A percentile compares a stretch with the other conserved stretches of the same genome.
Evolutionary conservation across 2,888 invertebrate species (phyloP).

Genomic region (Anthoptus insignis): DNA sequence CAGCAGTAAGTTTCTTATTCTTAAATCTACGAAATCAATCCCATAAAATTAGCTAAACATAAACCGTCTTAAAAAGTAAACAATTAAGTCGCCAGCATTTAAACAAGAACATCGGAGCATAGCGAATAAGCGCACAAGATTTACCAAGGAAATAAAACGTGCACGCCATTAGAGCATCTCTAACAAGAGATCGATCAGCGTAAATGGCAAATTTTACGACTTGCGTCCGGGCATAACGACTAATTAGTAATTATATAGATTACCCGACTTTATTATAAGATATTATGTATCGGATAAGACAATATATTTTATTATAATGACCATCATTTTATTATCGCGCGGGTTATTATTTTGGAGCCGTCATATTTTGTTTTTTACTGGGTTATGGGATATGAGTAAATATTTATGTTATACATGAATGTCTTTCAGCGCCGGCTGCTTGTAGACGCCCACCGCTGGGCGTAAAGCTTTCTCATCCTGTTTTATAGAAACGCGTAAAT

Average conservation of each 20-base stretch:
- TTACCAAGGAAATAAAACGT: background rate
- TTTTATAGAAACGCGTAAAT: slow-evolving; percentile 29
- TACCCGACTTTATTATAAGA: slow-evolving; percentile 33
- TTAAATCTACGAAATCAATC: too few species aligned
- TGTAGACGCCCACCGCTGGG: slow-evolving; percentile 35
- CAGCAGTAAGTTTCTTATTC: too few species aligned
- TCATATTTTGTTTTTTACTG: slow-evolving; percentile 17
- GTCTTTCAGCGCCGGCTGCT: slow-evolving; percentile 40
- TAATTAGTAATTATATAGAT: slow-evolving; percentile 56
- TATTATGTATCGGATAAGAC: slow-evolving; percentile 31
- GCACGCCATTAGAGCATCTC: background rate
- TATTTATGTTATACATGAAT: slow-evolving; percentile 31
- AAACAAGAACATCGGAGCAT: too few species aligned
- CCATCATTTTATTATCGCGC: slow-evolving; percentile 13
- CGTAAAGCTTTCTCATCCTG: slow-evolving; percentile 24
- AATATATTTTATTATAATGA: slow-evolving; percentile 36
- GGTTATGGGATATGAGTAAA: slow-evolving; percentile 46
- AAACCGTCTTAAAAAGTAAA: too few species aligned
- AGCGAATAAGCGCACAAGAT: too few species aligned
- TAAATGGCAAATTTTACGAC: slow-evolving; percentile 53
- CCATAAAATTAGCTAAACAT: too few species aligned
- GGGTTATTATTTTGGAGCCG: slow-evolving; percentile 13
- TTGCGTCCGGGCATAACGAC: slow-evolving; percentile 55
- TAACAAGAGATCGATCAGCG: slow-evolving; percentile 47
- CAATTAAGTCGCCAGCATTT: too few species aligned